Conservation (phyloP, 2,113 vertebrate genomes). For the Ploceus nigricollis region DNA sequence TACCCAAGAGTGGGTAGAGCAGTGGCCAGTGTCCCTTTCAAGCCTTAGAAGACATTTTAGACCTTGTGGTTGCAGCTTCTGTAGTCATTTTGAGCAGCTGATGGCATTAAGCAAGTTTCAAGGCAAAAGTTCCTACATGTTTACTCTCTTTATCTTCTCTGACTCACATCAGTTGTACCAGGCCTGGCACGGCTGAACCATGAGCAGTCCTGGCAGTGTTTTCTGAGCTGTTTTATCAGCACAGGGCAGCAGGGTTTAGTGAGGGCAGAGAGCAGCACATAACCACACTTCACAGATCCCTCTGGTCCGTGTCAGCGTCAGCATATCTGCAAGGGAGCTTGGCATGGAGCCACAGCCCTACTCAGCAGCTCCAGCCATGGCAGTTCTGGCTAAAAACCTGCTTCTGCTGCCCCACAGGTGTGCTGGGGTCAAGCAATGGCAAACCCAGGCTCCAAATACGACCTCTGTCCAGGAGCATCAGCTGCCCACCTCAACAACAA, state of each 20-base stretch:
- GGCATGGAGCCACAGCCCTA: not conserved
- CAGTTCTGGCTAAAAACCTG: not conserved
- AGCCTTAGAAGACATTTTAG: not conserved
- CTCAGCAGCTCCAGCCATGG: not conserved
- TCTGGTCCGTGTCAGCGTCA: not conserved
- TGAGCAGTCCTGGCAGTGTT: not conserved
- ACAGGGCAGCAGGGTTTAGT: not conserved
- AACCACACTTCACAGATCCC: not conserved
- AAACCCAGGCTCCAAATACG: not conserved
- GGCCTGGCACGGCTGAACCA: not conserved
- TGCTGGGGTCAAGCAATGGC: not conserved
- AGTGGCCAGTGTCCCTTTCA: not conserved
- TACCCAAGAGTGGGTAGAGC: not conserved
- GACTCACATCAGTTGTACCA: not conserved
- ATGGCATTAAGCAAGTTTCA: not conserved
- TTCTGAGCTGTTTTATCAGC: slow-evolving; percentile 14
- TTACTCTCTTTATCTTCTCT: not conserved
- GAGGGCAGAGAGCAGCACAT: slow-evolving; percentile 21
- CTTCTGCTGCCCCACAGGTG: not conserved
- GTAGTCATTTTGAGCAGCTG: not conserved
- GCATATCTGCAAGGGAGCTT: not conserved
- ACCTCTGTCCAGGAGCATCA: not conserved
- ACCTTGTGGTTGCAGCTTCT: not conserved
- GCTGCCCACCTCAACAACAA: fast-evolving
- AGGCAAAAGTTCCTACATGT: slow-evolving; percentile 7